Evolutionary conservation across 2,888 invertebrate genomes (phyloP).

Genomic region (Brenthis hecate): DNA sequence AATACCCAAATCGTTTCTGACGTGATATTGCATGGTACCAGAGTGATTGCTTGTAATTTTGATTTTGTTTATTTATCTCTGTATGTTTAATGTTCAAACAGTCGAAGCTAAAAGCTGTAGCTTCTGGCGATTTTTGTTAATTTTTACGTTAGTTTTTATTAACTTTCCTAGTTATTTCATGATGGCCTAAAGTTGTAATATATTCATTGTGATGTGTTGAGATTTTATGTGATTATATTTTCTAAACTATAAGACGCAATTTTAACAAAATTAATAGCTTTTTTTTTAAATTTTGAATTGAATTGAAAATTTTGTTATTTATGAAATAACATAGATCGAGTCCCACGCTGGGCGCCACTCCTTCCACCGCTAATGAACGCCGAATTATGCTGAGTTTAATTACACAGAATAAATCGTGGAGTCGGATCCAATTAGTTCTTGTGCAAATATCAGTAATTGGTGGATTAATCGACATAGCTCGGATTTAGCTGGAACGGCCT

Average conservation of each 20-base stretch:
- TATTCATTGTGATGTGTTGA: too few relatives aligned
- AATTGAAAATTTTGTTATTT: background rate
- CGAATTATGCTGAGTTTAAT: slow-evolving; percentile 41
- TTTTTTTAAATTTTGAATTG: too few relatives aligned
- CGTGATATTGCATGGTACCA: slow-evolving; percentile 10
- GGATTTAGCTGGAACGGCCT: slow-evolving; percentile 22
- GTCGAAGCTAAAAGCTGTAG: slow-evolving; percentile 1
- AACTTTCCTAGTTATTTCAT: too few relatives aligned
- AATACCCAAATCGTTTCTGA: slow-evolving; percentile 29
- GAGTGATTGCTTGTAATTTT: slow-evolving; percentile 7
- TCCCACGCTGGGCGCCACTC: slow-evolving; percentile 53
- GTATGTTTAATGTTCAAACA: background rate
- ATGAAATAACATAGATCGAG: slow-evolving; percentile 18
- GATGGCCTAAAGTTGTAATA: too few relatives aligned
- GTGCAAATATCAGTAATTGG: slow-evolving; percentile 70
- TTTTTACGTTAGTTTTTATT: too few relatives aligned
- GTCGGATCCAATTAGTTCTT: slow-evolving; percentile 63
- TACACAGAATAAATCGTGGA: slow-evolving; percentile 49
- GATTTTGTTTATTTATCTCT: slow-evolving; percentile 6
- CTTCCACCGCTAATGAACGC: slow-evolving; percentile 39
- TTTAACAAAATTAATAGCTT: too few relatives aligned
- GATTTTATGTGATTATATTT: too few relatives aligned
- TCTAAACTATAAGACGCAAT: too few relatives aligned
- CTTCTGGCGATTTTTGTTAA: background rate
- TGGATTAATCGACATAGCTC: slow-evolving; percentile 56